Percentiles rank a stretch among this genome's conserved stretches.
Evolutionary conservation across 2,888 invertebrate species (phyloP).

Genomic region (Apodemia duryi): DNA sequence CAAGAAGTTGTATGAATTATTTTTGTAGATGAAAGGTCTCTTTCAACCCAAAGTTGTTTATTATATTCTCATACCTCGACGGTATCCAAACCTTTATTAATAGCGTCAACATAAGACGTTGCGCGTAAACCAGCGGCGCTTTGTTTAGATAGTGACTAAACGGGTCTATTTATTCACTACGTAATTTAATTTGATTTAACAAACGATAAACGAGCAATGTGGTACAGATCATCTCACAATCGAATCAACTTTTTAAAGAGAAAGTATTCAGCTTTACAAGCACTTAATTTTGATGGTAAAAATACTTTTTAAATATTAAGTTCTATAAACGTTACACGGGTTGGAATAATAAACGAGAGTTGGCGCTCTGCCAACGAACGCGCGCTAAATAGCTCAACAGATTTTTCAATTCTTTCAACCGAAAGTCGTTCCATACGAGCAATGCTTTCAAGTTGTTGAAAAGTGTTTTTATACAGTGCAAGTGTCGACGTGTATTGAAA

Average conservation of each 20-base stretch:
- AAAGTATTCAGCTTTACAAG: slow-evolving; percentile 40
- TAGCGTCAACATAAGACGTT: slow-evolving; percentile 4
- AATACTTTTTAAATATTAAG: slow-evolving; percentile 66
- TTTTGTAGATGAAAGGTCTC: too few relatives aligned
- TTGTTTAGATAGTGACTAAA: slow-evolving; percentile 14
- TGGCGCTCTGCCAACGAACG: slow-evolving; percentile 67
- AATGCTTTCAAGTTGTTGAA: slow-evolving; percentile 32
- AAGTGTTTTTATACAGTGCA: slow-evolving; percentile 47
- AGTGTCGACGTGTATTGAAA: slow-evolving; percentile 42
- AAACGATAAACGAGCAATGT: not conserved
- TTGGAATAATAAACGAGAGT: slow-evolving; percentile 66
- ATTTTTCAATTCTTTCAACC: slow-evolving; percentile 65
- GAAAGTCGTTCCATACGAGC: slow-evolving; percentile 36
- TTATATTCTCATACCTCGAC: not conserved
- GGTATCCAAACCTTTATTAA: not conserved
- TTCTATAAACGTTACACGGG: slow-evolving; percentile 68
- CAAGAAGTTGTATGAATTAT: too few relatives aligned
- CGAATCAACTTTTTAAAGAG: not conserved
- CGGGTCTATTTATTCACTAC: not conserved
- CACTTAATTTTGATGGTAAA: slow-evolving; percentile 47
- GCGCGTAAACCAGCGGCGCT: slow-evolving; percentile 10
- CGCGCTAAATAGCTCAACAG: slow-evolving; percentile 59
- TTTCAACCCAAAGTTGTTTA: too few relatives aligned
- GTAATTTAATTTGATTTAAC: not conserved
- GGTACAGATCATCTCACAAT: not conserved